Conservation (phyloP, 2,888 invertebrate species). For the Syrphus vitripennis region DNA sequence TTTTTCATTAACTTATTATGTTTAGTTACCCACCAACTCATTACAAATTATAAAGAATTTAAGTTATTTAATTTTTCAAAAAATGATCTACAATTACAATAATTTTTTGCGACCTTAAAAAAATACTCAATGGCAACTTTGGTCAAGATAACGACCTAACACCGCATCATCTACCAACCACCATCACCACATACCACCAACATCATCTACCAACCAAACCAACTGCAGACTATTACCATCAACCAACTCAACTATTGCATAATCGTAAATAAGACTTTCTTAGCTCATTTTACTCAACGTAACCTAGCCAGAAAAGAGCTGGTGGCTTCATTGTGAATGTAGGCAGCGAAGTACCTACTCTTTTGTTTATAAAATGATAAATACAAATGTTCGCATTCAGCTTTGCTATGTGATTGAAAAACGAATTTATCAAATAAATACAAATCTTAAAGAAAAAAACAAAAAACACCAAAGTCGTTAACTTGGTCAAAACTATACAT, state of each 20-base stretch:
- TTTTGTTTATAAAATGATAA: constrained; percentile 55
- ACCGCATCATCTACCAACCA: constrained; percentile 2
- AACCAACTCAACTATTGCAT: constrained; percentile 35
- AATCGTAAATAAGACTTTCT: constrained; percentile 68
- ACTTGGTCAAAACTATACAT: constrained; percentile 41
- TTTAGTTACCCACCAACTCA: too few species aligned
- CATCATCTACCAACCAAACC: background rate
- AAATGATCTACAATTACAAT: too few species aligned
- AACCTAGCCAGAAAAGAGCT: background rate
- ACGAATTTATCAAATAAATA: constrained; percentile 42
- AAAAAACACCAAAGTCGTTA: constrained; percentile 10
- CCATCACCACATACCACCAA: background rate
- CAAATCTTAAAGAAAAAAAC: constrained; percentile 11
- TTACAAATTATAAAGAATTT: too few species aligned
- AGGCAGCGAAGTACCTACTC: too few species aligned
- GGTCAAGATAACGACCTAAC: background rate
- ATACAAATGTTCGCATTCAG: constrained; percentile 29
- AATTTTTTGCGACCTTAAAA: background rate
- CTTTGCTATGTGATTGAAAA: constrained; percentile 44
- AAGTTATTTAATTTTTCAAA: too few species aligned
- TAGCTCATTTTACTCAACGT: constrained; percentile 22
- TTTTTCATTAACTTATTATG: too few species aligned
- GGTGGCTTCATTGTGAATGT: constrained; percentile 35
- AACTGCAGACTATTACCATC: constrained; percentile 25
- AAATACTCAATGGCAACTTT: background rate